phyloP scores from a whole-genome alignment of 2,888 invertebrate species.

The Macaria notata region DNA sequence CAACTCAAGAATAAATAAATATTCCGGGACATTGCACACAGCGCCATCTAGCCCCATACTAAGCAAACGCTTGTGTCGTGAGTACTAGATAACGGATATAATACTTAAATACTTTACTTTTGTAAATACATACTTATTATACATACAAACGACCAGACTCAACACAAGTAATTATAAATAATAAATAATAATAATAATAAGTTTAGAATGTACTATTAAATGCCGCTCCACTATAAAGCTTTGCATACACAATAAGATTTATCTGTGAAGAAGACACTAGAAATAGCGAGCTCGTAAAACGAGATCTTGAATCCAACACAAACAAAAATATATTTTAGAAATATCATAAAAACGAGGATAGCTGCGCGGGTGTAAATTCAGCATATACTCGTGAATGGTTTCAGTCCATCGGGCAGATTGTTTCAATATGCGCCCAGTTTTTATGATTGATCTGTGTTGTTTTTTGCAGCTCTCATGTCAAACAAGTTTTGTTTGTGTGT shows the following conservation, averaged over 20 bases:
- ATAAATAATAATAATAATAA: too few species aligned
- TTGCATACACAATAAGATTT: constrained; percentile 1
- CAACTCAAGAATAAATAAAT: constrained; percentile 1
- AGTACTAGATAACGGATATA: too few species aligned
- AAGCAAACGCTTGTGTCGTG: too few species aligned
- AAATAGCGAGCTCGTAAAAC: constrained; percentile 39
- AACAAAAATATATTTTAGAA: constrained; percentile 27
- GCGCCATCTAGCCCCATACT: too few species aligned
- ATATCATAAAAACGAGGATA: constrained; percentile 37
- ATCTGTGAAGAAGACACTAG: constrained; percentile 30
- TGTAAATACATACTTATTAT: too few species aligned
- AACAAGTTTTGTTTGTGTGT: constrained; percentile 40
- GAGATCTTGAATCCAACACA: constrained; percentile 28
- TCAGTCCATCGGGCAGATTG: constrained; percentile 25
- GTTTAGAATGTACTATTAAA: constrained; percentile 12
- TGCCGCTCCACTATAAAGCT: background rate
- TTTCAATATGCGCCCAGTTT: constrained; percentile 20
- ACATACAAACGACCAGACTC: too few species aligned
- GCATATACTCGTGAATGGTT: constrained; percentile 25
- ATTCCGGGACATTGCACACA: too few species aligned
- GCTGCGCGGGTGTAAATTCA: constrained; percentile 20
- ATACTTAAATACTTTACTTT: too few species aligned
- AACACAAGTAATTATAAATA: too few species aligned
- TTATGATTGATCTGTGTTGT: constrained; percentile 29
- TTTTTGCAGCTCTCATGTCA: constrained; percentile 37